Evolutionary conservation across 2,113 vertebrate genomes (phyloP).

Genomic region (Chionis minor): DNA sequence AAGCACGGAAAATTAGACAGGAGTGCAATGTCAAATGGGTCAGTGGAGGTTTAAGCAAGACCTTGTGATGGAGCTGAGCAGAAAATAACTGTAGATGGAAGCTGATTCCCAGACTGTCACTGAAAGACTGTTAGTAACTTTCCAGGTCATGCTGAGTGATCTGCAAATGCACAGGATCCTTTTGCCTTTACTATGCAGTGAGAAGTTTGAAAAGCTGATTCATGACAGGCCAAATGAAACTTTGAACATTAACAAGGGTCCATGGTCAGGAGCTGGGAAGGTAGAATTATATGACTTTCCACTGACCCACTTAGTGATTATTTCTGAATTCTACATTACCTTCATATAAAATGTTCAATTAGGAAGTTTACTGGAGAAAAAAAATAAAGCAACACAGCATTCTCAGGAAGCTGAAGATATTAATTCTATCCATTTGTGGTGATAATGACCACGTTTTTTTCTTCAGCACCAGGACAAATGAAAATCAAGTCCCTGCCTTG

Average conservation of each 20-base stretch:
- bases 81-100: not conserved
- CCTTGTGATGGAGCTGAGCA: not conserved
- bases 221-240: not conserved
- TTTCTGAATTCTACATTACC: not conserved
- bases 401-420: not conserved
- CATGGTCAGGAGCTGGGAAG: not conserved
- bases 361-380: not conserved
- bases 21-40: not conserved
- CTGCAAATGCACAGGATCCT: not conserved
- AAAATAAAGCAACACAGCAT: not conserved
- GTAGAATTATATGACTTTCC: not conserved
- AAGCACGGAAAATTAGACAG: not conserved
- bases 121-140: not conserved
- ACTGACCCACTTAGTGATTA: not conserved
- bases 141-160: not conserved
- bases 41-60: not conserved
- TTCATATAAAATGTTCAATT: not conserved
- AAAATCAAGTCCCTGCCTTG: not conserved
- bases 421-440: not conserved
- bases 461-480: not conserved
- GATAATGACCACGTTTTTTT: not conserved
- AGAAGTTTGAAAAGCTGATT: conserved; percentile 15
- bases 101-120: not conserved
- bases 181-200: not conserved
- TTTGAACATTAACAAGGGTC: not conserved